Evolutionary conservation across 2,888 invertebrate species (phyloP).

Genomic region (Chymomyza procnemis): DNA sequence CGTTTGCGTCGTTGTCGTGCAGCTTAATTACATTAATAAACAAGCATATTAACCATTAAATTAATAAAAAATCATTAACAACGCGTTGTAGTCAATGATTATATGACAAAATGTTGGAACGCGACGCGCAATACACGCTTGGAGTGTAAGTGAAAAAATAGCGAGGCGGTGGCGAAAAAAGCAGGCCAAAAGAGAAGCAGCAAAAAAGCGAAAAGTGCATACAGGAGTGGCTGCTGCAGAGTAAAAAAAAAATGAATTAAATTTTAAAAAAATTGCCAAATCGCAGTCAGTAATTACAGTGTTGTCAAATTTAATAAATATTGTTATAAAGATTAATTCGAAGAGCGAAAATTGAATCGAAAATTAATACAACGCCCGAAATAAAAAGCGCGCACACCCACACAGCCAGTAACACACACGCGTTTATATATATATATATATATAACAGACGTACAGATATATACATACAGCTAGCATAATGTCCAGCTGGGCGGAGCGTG

Average conservation of each 20-base stretch:
- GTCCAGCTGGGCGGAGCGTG: slow-evolving; percentile 95
- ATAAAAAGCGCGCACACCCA: slow-evolving; percentile 46
- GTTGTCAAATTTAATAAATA: background rate
- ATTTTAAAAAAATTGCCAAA: slow-evolving; percentile 31
- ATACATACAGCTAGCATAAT: slow-evolving; percentile 69
- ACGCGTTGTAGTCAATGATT: background rate
- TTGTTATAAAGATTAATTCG: background rate
- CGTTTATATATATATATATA: background rate
- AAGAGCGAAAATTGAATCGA: background rate
- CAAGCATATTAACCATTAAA: background rate
- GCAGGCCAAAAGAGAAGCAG: slow-evolving; percentile 17
- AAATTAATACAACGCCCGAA: slow-evolving; percentile 48
- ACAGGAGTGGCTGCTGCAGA: slow-evolving; percentile 57
- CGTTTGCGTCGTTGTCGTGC: background rate
- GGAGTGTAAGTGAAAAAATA: slow-evolving; percentile 31
- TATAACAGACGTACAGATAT: slow-evolving; percentile 1
- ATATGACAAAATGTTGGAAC: background rate
- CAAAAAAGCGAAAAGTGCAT: slow-evolving; percentile 62
- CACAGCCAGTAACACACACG: slow-evolving; percentile 15
- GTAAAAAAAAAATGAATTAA: slow-evolving; percentile 34
- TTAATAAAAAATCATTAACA: slow-evolving; percentile 5
- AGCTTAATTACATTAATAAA: background rate
- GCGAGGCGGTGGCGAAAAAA: slow-evolving; percentile 10
- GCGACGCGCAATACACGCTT: slow-evolving; percentile 33
- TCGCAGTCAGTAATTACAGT: slow-evolving; percentile 17